phyloP scores from a whole-genome alignment of 2,888 invertebrate genomes.

The Sphaeridia pumilis region DNA sequence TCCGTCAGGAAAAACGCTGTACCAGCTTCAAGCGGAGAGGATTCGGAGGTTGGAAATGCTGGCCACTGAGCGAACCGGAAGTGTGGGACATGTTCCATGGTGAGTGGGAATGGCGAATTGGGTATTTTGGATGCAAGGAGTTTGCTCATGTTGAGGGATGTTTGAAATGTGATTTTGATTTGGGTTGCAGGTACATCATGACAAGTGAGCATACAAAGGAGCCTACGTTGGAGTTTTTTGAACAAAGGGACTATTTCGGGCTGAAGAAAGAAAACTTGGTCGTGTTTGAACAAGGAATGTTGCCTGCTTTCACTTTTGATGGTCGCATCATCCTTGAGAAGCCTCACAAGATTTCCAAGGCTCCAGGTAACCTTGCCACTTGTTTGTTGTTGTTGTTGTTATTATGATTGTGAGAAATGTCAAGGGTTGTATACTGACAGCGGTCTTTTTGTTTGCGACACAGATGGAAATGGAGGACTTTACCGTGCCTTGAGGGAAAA shows the following conservation, averaged over 20 bases:
- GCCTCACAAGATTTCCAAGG: conserved; percentile 65
- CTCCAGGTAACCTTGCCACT: conserved; percentile 69
- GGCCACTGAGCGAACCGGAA: conserved; percentile 56
- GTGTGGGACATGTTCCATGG: conserved; percentile 43
- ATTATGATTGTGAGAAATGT: too few relatives aligned
- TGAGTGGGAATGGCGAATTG: too few relatives aligned
- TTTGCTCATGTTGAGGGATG: too few relatives aligned
- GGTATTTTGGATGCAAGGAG: too few relatives aligned
- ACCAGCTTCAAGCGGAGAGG: conserved; percentile 91
- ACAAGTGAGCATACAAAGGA: conserved; percentile 88
- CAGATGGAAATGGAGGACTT: conserved; percentile 76
- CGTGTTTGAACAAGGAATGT: conserved; percentile 80
- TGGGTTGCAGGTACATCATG: conserved; percentile 88
- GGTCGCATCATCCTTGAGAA: conserved; percentile 81
- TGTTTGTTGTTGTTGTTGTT: too few relatives aligned
- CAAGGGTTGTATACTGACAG: too few relatives aligned
- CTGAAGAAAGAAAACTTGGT: conserved; percentile 65
- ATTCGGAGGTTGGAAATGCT: conserved; percentile 65
- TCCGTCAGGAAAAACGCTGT: conserved; percentile 78
- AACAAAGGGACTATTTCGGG: conserved; percentile 71
- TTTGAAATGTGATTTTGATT: not conserved
- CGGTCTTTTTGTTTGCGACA: too few relatives aligned
- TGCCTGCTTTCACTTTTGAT: conserved; percentile 88
- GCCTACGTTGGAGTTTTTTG: conserved; percentile 69
- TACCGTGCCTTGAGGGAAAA: conserved; percentile 65